A percentile compares a stretch with the other conserved stretches of the same genome.
Conservation (phyloP, 1,140 invertebrate species). For the Triops cancriformis region DNA sequence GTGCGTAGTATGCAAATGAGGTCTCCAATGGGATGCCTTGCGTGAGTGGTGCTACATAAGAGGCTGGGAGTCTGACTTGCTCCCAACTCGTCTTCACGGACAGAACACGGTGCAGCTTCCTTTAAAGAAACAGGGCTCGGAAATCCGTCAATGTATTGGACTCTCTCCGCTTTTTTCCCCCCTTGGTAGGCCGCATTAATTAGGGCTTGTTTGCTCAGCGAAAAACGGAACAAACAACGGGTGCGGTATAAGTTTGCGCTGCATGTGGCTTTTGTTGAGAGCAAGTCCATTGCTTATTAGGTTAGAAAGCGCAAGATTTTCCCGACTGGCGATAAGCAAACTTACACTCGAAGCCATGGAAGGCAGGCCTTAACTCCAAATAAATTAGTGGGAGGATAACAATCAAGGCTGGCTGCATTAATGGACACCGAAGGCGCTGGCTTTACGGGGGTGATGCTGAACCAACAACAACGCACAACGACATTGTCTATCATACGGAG, state of each 20-base stretch:
- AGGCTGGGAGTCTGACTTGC: conserved; percentile 4
- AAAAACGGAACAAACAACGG: not conserved
- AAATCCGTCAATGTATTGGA: not conserved
- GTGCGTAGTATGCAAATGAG: conserved; percentile 1
- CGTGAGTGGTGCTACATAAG: not conserved
- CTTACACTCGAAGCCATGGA: not conserved
- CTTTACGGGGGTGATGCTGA: not conserved
- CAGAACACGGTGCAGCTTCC: not conserved
- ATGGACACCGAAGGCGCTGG: not conserved
- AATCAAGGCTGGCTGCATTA: not conserved
- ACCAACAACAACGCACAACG: not conserved
- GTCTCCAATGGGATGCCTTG: not conserved
- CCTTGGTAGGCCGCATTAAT: not conserved
- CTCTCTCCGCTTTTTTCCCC: not conserved
- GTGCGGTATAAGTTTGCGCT: not conserved
- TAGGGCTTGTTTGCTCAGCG: conserved; percentile 12
- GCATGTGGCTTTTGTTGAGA: not conserved
- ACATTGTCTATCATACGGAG: not conserved
- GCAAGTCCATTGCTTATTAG: not conserved
- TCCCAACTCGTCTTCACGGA: not conserved
- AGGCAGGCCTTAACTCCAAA: not conserved
- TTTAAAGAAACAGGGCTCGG: not conserved
- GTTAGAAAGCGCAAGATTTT: not conserved
- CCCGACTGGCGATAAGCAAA: not conserved
- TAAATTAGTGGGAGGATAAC: conserved; percentile 1